Conservation (phyloP, 2,888 invertebrate genomes). For the Labia minor region DNA sequence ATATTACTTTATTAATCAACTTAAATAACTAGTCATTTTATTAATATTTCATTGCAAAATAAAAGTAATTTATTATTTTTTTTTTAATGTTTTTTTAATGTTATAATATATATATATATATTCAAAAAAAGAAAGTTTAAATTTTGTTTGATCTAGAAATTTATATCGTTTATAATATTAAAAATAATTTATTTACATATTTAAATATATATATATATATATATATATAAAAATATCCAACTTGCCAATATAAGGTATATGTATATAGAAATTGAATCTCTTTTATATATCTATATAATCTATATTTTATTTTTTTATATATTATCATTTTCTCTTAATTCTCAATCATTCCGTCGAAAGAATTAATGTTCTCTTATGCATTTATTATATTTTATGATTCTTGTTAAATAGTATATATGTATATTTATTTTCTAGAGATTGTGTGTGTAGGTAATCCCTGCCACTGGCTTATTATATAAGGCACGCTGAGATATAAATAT, state of each 20-base stretch:
- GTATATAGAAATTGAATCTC: slow-evolving; percentile 3
- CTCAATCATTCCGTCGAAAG: slow-evolving; percentile 2
- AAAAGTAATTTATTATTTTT: too few relatives aligned
- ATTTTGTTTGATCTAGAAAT: neutral
- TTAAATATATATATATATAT: neutral
- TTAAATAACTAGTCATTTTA: too few relatives aligned
- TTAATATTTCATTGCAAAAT: too few relatives aligned
- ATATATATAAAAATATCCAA: too few relatives aligned
- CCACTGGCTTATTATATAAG: neutral
- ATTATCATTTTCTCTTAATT: neutral
- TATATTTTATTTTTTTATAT: neutral
- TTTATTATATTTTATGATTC: neutral
- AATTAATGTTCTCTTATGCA: slow-evolving; percentile 1
- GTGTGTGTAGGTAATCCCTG: neutral
- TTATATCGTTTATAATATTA: neutral
- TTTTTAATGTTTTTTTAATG: too few relatives aligned
- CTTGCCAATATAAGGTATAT: neutral
- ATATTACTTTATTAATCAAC: too few relatives aligned
- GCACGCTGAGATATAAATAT: neutral
- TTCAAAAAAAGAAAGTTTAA: neutral
- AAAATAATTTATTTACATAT: neutral
- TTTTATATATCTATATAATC: neutral
- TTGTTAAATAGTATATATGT: neutral
- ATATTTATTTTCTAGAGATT: slow-evolving; percentile 1
- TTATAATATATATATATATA: too few relatives aligned